These are phyloP conservation scores for Oeneis ivallda DNA, from an alignment of 2,888 invertebrate genomes.

Conservation along the genomic window DNA sequence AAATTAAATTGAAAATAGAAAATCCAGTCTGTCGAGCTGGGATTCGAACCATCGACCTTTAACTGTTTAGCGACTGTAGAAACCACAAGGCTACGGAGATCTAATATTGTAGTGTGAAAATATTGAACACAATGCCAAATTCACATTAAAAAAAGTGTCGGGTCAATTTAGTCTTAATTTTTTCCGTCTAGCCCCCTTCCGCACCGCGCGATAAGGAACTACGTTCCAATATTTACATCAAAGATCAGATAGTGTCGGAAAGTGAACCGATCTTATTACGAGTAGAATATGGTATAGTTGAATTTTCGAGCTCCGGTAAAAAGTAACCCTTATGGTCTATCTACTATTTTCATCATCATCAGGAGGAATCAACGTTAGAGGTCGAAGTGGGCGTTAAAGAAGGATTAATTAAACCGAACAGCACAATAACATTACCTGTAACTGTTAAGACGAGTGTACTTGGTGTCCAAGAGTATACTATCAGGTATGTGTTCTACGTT, in stretches of 20 bases:
- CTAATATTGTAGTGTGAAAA: too few relatives aligned
- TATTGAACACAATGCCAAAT: too few relatives aligned
- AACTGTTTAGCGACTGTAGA: too few relatives aligned
- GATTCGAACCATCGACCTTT: too few relatives aligned
- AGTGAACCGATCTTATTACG: neutral
- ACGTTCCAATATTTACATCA: too few relatives aligned
- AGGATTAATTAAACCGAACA: conserved; percentile 71
- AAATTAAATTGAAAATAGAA: too few relatives aligned
- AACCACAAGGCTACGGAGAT: too few relatives aligned
- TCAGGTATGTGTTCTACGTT: conserved; percentile 52
- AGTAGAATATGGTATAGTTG: neutral
- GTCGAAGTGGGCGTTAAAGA: conserved; percentile 59
- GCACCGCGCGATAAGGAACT: too few relatives aligned
- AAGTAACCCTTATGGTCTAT: neutral
- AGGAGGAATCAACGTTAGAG: conserved; percentile 55
- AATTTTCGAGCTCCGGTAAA: neutral
- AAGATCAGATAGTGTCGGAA: neutral
- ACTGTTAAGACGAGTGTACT: conserved; percentile 68
- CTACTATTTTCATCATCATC: neutral
- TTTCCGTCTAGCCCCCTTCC: too few relatives aligned
- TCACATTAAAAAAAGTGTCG: too few relatives aligned
- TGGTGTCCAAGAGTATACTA: conserved; percentile 67
- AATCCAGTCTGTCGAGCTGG: too few relatives aligned
- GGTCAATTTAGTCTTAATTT: too few relatives aligned
- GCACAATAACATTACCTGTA: conserved; percentile 64